phyloP scores from a whole-genome alignment of 2,888 invertebrate species.

The Pristionchus japonicus region DNA sequence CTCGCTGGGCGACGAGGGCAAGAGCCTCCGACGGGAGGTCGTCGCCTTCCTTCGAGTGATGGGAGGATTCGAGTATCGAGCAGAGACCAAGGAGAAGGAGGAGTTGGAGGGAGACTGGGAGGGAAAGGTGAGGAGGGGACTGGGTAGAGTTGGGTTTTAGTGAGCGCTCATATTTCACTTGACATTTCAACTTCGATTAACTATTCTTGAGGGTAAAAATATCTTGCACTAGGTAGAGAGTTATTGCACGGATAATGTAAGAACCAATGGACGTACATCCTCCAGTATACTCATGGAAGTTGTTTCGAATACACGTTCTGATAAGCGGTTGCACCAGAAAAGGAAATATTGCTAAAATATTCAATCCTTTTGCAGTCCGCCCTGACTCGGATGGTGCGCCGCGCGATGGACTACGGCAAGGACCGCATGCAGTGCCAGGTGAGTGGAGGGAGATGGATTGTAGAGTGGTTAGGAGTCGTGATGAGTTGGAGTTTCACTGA shows the following conservation, averaged over 20 bases:
- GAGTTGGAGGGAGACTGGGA: slow-evolving; percentile 19
- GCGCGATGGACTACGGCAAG: slow-evolving; percentile 35
- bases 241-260: too few species aligned
- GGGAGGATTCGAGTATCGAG: slow-evolving; percentile 1
- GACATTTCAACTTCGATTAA: background rate
- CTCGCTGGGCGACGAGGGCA: background rate
- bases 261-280: too few species aligned
- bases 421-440: slow-evolving; percentile 36
- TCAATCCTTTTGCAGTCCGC: background rate
- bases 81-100: slow-evolving; percentile 21
- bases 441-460: background rate
- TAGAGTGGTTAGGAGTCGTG: too few species aligned
- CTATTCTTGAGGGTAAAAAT: too few species aligned
- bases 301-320: too few species aligned
- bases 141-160: background rate
- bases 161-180: background rate
- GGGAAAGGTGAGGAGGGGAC: background rate
- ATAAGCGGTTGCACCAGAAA: too few species aligned
- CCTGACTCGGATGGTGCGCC: slow-evolving; percentile 3
- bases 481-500: background rate
- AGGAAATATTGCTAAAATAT: background rate
- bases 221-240: too few species aligned
- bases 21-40: background rate
- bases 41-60: slow-evolving; percentile 23
- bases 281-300: too few species aligned